Percentiles rank a stretch among this genome's conserved stretches.
Evolutionary conservation across 2,888 invertebrate genomes (phyloP).

Genomic region (Lithophane socia): DNA sequence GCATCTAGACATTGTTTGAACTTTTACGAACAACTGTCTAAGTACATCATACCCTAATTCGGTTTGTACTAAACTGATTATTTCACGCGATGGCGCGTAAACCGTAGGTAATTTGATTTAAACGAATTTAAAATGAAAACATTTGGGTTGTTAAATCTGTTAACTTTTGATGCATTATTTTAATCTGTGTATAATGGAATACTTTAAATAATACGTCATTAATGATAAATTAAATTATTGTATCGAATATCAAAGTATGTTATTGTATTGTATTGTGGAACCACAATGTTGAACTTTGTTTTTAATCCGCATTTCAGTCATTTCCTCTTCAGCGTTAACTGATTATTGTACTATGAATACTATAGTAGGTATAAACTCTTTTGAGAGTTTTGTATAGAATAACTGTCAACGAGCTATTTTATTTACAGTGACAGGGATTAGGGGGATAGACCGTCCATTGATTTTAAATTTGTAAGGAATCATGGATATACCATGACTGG

Average conservation of each 20-base stretch:
- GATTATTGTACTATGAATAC: neutral
- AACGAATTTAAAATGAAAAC: neutral
- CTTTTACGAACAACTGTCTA: neutral
- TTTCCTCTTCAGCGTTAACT: neutral
- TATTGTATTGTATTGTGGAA: too few species aligned
- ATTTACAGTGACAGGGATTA: neutral
- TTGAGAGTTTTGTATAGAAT: neutral
- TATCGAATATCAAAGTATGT: neutral
- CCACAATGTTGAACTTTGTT: neutral
- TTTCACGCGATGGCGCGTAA: neutral
- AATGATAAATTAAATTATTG: neutral
- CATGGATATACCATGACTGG: neutral
- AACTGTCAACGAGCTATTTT: neutral
- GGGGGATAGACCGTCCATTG: neutral
- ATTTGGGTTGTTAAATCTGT: neutral
- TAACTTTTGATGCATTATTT: neutral
- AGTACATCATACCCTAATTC: neutral
- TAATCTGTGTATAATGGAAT: neutral
- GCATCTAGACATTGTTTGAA: slow-evolving; percentile 16
- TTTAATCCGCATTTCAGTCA: neutral
- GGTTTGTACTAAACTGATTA: neutral
- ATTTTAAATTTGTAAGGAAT: neutral
- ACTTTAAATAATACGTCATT: neutral
- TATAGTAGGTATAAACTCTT: neutral
- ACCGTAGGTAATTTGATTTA: neutral